Evolutionary conservation across 2,888 invertebrate genomes (phyloP).

Genomic region (Liposcelis brunnea): DNA sequence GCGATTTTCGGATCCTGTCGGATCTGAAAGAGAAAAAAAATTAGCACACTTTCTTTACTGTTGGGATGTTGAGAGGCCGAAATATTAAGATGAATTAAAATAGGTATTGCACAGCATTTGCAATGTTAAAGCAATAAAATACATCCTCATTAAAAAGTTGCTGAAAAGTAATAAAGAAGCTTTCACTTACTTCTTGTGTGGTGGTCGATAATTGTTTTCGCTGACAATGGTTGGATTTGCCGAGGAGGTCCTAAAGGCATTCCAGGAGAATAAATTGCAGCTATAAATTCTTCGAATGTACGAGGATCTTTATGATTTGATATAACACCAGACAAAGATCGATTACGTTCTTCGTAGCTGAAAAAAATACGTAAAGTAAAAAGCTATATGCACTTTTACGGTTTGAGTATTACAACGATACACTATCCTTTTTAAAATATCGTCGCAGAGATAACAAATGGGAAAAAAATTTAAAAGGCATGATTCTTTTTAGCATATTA

Average conservation of each 20-base stretch:
- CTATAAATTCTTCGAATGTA: constrained; percentile 79
- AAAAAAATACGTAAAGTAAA: constrained; percentile 18
- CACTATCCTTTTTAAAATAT: too few relatives aligned
- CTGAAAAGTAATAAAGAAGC: too few relatives aligned
- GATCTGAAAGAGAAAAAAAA: too few relatives aligned
- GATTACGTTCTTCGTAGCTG: constrained; percentile 82
- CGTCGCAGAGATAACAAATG: too few relatives aligned
- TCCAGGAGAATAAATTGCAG: constrained; percentile 50
- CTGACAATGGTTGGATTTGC: constrained; percentile 15
- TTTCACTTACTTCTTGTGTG: background rate
- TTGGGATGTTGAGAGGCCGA: too few relatives aligned
- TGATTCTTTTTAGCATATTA: too few relatives aligned
- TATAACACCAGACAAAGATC: constrained; percentile 69
- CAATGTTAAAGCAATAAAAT: background rate
- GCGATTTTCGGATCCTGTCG: background rate
- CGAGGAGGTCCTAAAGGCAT: constrained; percentile 31
- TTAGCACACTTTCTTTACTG: too few relatives aligned
- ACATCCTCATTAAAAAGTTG: background rate
- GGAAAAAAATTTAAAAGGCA: too few relatives aligned
- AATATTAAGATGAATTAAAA: constrained; percentile 8
- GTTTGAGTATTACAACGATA: too few relatives aligned
- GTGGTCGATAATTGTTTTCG: constrained; percentile 13
- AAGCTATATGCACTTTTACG: too few relatives aligned
- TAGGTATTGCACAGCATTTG: constrained; percentile 2
- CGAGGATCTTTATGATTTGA: constrained; percentile 68